phyloP scores from a whole-genome alignment of 92 coral and sea anemone species.

The Galaxea fascicularis region DNA sequence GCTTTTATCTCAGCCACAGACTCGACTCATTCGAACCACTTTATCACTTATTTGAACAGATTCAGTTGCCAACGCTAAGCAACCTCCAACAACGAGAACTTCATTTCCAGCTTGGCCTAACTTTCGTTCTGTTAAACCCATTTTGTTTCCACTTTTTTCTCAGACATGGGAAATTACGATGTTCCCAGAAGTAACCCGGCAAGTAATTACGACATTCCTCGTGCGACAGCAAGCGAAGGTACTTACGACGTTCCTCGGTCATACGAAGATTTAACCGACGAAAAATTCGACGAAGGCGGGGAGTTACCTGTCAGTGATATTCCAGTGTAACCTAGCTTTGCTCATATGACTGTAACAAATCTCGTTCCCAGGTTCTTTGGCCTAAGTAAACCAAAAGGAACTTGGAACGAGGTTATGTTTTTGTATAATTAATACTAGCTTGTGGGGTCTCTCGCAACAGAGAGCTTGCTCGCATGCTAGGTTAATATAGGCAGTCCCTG shows the following conservation, averaged over 20 bases:
- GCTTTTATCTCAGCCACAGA: too few relatives aligned
- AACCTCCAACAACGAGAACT: too few relatives aligned
- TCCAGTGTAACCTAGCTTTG: not conserved
- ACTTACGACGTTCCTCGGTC: constrained; percentile 59
- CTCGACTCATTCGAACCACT: too few relatives aligned
- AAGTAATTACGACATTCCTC: constrained; percentile 73
- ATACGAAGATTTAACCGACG: constrained; percentile 35
- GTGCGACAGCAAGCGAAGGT: constrained; percentile 37
- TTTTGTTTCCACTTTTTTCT: not conserved
- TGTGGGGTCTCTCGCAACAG: too few relatives aligned
- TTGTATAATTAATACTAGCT: too few relatives aligned
- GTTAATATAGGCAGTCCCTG: too few relatives aligned
- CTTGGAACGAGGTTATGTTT: not conserved
- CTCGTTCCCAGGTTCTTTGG: not conserved
- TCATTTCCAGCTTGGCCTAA: too few relatives aligned
- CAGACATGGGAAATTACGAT: constrained; percentile 81
- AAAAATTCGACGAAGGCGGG: not conserved
- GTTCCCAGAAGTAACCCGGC: constrained; percentile 59
- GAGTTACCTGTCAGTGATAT: not conserved
- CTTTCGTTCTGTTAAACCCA: not conserved
- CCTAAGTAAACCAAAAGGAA: not conserved
- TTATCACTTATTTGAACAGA: not conserved
- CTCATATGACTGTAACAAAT: not conserved
- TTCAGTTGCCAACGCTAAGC: not conserved
- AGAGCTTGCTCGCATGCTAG: too few relatives aligned